phyloP scores from a whole-genome alignment of 2,888 invertebrate genomes.

The Polydrusus pterygomalis region DNA sequence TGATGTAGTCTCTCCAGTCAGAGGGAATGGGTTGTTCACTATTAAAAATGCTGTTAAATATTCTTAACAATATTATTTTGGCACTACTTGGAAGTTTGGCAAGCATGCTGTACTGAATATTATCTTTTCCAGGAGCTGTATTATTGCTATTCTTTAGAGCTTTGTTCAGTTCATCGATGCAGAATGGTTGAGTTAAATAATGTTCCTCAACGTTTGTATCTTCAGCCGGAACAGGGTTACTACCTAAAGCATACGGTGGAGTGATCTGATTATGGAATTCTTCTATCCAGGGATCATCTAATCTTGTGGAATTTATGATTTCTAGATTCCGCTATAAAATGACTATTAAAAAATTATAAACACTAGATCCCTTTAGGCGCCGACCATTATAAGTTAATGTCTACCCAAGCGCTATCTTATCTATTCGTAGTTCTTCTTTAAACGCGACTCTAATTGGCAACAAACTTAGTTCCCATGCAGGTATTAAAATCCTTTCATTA shows the following conservation, averaged over 20 bases:
- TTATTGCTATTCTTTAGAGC: conserved; percentile 24
- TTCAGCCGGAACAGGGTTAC: background rate
- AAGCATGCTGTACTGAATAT: background rate
- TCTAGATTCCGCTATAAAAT: background rate
- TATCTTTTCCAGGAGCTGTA: conserved; percentile 17
- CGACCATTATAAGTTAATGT: background rate
- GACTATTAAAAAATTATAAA: background rate
- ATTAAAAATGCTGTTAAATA: background rate
- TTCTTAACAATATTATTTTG: background rate
- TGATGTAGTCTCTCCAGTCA: background rate
- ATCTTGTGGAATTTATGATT: background rate
- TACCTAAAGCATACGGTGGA: background rate
- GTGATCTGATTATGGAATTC: conserved; percentile 28
- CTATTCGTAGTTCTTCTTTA: background rate
- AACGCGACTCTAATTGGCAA: background rate
- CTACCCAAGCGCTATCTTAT: background rate
- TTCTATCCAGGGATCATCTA: conserved; percentile 33
- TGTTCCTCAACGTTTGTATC: background rate
- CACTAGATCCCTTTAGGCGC: no score
- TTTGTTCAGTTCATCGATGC: conserved; percentile 19
- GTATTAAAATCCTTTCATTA: background rate
- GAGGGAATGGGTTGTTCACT: background rate
- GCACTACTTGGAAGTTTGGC: background rate
- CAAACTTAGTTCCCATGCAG: background rate
- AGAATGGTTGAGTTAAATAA: background rate